Percentiles rank a stretch among this genome's conserved stretches.
Conservation (phyloP, 2,888 invertebrate species). For the Sylvicola cinctus region DNA sequence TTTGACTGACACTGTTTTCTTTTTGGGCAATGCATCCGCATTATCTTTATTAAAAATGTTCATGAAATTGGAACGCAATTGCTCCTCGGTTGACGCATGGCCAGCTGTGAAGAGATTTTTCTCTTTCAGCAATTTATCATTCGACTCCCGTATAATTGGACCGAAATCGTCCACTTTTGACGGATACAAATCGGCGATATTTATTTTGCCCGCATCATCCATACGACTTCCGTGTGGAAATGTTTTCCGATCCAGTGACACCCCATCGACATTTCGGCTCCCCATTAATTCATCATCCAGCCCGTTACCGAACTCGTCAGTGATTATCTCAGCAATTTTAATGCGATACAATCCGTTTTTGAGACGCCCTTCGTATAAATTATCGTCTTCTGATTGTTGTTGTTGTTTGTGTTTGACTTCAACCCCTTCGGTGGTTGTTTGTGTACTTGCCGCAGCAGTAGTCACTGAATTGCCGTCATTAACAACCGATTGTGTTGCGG, state of each 20-base stretch:
- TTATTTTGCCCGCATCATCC: slow-evolving; percentile 14
- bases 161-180: slow-evolving; percentile 19
- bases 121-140: slow-evolving; percentile 15
- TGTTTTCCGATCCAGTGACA: slow-evolving; percentile 3
- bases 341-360: slow-evolving; percentile 19
- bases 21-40: slow-evolving; percentile 10
- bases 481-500: no score
- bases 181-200: slow-evolving; percentile 21
- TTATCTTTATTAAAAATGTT: no score
- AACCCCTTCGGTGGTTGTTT: slow-evolving; percentile 1
- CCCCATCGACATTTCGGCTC: background rate
- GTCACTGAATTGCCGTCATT: slow-evolving; percentile 3
- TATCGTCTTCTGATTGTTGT: slow-evolving; percentile 9
- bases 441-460: slow-evolving; percentile 4
- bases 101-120: slow-evolving; percentile 3
- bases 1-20: slow-evolving; percentile 9
- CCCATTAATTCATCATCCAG: slow-evolving; percentile 7
- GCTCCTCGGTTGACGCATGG: no score
- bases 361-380: slow-evolving; percentile 12
- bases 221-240: background rate
- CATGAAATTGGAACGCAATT: no score
- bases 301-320: slow-evolving; percentile 13
- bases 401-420: slow-evolving; percentile 4
- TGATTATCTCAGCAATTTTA: slow-evolving; percentile 17
- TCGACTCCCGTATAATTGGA: slow-evolving; percentile 16